Conservation (phyloP, 2,797 vertebrate genomes). For the Somateria mollissima region DNA sequence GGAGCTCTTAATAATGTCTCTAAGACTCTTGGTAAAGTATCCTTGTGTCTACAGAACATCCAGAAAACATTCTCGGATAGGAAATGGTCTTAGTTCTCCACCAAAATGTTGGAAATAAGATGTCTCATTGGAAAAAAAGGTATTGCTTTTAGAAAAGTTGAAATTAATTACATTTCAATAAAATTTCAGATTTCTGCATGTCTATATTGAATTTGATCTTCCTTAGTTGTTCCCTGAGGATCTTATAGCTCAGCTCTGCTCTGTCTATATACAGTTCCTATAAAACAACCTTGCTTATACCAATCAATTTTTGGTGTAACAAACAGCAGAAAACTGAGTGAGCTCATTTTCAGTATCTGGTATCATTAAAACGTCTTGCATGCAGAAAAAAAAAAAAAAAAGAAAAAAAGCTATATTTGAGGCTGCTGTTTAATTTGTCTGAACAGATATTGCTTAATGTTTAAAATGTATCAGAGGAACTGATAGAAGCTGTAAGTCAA, state of each 20-base stretch:
- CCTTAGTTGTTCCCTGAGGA: neutral
- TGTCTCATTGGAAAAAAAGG: neutral
- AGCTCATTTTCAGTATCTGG: neutral
- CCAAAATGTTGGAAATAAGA: neutral
- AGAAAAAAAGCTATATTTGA: neutral
- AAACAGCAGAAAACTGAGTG: neutral
- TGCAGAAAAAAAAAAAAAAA: neutral
- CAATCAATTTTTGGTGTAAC: neutral
- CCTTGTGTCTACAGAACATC: neutral
- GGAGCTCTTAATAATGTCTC: neutral
- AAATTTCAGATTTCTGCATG: neutral
- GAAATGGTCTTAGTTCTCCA: neutral
- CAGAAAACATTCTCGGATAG: neutral
- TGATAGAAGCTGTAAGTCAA: neutral
- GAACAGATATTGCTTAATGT: neutral
- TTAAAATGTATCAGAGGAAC: neutral
- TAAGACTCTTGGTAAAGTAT: neutral
- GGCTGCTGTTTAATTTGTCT: neutral
- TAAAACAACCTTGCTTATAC: neutral
- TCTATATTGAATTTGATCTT: neutral
- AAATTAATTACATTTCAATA: neutral
- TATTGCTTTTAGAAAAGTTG: neutral
- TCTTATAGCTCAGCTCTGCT: neutral
- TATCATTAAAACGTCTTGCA: neutral
- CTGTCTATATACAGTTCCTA: neutral